Evolutionary conservation across 2,888 invertebrate genomes (phyloP).

Genomic region (Euclidia mi): DNA sequence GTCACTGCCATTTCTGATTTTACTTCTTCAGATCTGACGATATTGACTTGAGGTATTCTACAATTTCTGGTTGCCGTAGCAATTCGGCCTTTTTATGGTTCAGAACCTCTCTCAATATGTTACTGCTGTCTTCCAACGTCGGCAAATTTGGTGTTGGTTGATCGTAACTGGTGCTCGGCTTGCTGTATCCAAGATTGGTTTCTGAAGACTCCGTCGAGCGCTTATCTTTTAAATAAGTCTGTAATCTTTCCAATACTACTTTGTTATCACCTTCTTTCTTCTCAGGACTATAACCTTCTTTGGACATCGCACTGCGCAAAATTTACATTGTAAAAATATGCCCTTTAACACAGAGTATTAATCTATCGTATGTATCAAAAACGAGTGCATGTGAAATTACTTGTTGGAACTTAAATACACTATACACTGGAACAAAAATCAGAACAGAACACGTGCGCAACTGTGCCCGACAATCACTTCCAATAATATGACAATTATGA

Average conservation of each 20-base stretch:
- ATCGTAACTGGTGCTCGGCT: constrained; percentile 83
- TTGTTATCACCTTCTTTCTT: constrained; percentile 87
- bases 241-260: constrained; percentile 85
- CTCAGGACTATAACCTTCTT: constrained; percentile 87
- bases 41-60: constrained; percentile 80
- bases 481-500: constrained; percentile 9
- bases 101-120: constrained; percentile 81
- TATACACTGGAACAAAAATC: constrained; percentile 7
- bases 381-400: background rate
- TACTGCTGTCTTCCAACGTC: constrained; percentile 77
- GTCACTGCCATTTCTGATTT: constrained; percentile 81
- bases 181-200: constrained; percentile 68
- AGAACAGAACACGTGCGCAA: constrained; percentile 65
- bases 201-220: constrained; percentile 76
- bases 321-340: constrained; percentile 54
- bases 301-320: constrained; percentile 77
- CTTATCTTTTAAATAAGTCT: constrained; percentile 86
- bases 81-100: constrained; percentile 86
- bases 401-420: background rate
- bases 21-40: constrained; percentile 83
- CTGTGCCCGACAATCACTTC: constrained; percentile 54
- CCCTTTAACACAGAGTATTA: background rate
- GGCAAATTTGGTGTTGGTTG: constrained; percentile 63
- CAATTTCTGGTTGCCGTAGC: constrained; percentile 84
- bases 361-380: background rate